Evolutionary conservation across 53 echinoderm and acorn worm species (phyloP), one percentile per base, ranked within the genome.

Genomic region (Hippasteria phrygiana): DNA sequence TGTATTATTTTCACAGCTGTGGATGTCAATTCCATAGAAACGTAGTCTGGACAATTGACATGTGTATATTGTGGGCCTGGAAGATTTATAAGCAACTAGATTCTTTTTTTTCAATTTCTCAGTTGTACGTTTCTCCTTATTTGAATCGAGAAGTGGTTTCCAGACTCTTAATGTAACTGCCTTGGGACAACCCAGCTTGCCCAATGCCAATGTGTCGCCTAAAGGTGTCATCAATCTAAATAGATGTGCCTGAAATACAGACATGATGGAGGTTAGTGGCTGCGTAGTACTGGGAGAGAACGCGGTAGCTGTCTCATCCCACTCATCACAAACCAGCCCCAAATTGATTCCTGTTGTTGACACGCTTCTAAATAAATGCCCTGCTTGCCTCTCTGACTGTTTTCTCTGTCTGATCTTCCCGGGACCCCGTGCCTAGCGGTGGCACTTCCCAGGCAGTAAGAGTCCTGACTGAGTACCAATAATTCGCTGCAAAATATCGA

Each of bases 291-390:
- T 38, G 64, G 22, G 28, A 54, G 34, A 54, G 24, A 55, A 33
- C n/a, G 59, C 56, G 4, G 43, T 64, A 18, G 41, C 64, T 39
- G 64, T 81, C 63, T 28, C 43, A 64, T 81, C 81, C 32, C 31
- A 59, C 36, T 64, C 63, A 24, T 81, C 65, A 53, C 65, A 37
- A 65, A 14, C 81, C 66, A 81, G 31, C 63, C 31, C 65, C 22
- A 81, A 81, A 81, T 65, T 81, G 81, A 65, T 81, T 81, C 81
- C 45, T 29, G 43, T 81, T 81, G 81, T 81, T 81, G 81, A 81
- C 81, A 81, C 64, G 66, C 65, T 64, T 81, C 66, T 63, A 62
- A 62, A 62, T 81, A 66, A 64, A 81, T 64, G 81, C 81, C 28
- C 43, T 7, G 26, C 45, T 43, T 16, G 32, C 42, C 62, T 40